Conservation (phyloP, 2,888 invertebrate species). For the Dendrolimus houi region DNA sequence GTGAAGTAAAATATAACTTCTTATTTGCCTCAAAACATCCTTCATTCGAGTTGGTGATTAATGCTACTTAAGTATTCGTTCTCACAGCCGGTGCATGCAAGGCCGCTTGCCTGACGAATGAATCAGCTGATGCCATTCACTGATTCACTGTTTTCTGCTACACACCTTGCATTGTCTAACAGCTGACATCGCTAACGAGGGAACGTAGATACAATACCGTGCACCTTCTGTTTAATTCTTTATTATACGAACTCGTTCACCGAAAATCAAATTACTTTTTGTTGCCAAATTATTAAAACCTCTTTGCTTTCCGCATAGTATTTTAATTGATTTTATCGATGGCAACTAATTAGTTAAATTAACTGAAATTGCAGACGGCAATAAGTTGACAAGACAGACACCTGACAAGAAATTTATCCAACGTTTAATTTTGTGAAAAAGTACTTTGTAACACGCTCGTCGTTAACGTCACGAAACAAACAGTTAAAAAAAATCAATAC, state of each 20-base stretch:
- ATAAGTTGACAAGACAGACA: too few relatives aligned
- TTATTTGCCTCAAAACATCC: constrained; percentile 29
- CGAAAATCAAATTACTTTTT: too few relatives aligned
- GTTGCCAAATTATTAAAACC: too few relatives aligned
- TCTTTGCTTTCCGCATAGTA: too few relatives aligned
- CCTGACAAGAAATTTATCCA: too few relatives aligned
- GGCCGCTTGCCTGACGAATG: constrained; percentile 47
- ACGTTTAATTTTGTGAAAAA: too few relatives aligned
- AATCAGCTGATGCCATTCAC: constrained; percentile 59
- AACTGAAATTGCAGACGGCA: too few relatives aligned
- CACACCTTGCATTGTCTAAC: constrained; percentile 43
- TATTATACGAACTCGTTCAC: too few relatives aligned
- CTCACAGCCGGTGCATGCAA: constrained; percentile 50
- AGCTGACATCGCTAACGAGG: constrained; percentile 34
- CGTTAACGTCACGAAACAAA: constrained; percentile 8
- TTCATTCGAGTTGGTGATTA: constrained; percentile 36
- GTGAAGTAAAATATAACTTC: constrained; percentile 15
- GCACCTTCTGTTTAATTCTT: background rate
- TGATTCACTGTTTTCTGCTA: constrained; percentile 48
- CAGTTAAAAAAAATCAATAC: constrained; percentile 15
- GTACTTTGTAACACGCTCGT: too few relatives aligned
- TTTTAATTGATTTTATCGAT: too few relatives aligned
- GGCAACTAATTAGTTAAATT: too few relatives aligned
- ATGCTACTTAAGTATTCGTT: constrained; percentile 40
- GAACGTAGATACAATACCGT: constrained; percentile 16